Evolutionary conservation across 2,888 invertebrate species (phyloP).

Genomic region (Lamproptera curius): DNA sequence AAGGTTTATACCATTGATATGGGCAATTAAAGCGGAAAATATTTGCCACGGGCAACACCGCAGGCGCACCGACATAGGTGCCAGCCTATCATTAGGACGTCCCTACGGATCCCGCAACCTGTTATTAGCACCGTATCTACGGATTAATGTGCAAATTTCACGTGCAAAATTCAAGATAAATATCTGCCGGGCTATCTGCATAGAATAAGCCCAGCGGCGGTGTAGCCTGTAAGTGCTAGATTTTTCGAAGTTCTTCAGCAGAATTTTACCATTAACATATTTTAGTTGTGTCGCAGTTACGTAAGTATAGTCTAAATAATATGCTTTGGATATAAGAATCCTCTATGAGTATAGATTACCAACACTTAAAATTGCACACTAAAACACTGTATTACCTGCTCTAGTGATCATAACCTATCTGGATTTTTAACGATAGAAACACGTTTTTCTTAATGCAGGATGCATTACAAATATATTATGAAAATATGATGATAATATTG

Average conservation of each 20-base stretch:
- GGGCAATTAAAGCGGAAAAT: slow-evolving; percentile 20
- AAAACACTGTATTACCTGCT: too few species aligned
- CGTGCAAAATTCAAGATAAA: slow-evolving; percentile 7
- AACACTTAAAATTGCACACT: too few species aligned
- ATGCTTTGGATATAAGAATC: too few species aligned
- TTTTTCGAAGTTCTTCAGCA: background rate
- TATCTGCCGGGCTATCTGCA: slow-evolving; percentile 1
- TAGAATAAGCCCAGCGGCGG: background rate
- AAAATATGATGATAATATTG: too few species aligned
- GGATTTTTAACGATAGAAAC: too few species aligned
- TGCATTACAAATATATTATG: too few species aligned
- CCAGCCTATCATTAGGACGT: slow-evolving; percentile 18
- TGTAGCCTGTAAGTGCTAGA: background rate
- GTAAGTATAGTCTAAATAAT: too few species aligned
- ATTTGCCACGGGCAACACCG: slow-evolving; percentile 13
- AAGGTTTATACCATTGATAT: too few species aligned
- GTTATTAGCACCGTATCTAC: slow-evolving; percentile 18
- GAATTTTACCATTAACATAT: background rate
- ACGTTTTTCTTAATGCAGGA: too few species aligned
- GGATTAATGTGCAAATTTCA: slow-evolving; percentile 12
- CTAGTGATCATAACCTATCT: too few species aligned
- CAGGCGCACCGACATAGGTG: slow-evolving; percentile 6
- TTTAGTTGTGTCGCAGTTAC: background rate
- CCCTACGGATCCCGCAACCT: slow-evolving; percentile 5
- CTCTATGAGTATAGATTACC: too few species aligned